These are phyloP conservation scores for Exephanes ischioxanthus DNA, from an alignment of 2,888 invertebrate genomes.

Conservation along the genomic window DNA sequence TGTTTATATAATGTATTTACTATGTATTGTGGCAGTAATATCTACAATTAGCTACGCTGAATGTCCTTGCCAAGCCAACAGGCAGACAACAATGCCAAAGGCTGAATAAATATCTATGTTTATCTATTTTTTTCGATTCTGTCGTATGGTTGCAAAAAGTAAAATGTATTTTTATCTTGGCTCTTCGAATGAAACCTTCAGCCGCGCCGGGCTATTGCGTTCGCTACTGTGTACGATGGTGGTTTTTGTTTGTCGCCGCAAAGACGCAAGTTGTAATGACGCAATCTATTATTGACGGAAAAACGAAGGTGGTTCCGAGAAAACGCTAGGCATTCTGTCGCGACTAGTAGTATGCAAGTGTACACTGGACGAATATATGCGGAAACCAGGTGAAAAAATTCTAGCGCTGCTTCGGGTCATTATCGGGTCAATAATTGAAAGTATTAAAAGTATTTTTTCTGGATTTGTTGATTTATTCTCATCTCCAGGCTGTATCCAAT, in stretches of 20 bases:
- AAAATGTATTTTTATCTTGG: background rate
- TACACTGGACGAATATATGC: background rate
- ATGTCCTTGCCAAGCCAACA: background rate
- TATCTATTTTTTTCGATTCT: background rate
- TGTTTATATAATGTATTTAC: background rate
- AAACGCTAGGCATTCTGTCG: slow-evolving; percentile 52
- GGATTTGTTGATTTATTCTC: too few relatives aligned
- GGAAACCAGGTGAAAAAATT: background rate
- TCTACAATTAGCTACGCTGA: background rate
- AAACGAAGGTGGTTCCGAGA: slow-evolving; percentile 65
- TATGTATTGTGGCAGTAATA: background rate
- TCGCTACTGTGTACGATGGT: background rate
- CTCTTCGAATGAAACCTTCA: slow-evolving; percentile 20
- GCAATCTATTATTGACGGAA: slow-evolving; percentile 49
- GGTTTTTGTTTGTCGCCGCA: slow-evolving; percentile 9
- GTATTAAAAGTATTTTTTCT: background rate
- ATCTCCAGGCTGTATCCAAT: background rate
- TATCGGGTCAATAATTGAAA: background rate
- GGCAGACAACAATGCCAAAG: background rate
- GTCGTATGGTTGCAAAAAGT: background rate
- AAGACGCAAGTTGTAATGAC: slow-evolving; percentile 7
- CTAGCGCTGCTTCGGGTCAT: background rate
- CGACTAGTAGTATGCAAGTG: background rate
- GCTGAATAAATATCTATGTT: background rate
- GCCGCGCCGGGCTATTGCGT: background rate